A percentile compares a stretch with the other conserved stretches of the same genome.
Conservation (phyloP, 1,140 invertebrate species). For the Antheraea mylitta region DNA sequence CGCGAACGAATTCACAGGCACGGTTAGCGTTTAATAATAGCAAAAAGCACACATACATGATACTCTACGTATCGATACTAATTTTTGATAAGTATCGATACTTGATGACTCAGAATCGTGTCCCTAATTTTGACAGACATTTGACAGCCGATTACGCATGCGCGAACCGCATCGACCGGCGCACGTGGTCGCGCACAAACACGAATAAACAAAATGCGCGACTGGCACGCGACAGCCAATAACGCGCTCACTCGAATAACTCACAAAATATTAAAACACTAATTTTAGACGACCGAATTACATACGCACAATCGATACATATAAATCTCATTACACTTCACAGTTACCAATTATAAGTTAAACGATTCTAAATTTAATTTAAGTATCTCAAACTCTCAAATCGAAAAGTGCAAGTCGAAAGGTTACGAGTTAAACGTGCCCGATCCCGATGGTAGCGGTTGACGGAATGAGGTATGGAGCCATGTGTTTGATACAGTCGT, state of each 20-base stretch:
- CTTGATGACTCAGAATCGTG: neutral
- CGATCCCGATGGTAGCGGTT: conserved; percentile 31
- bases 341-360: neutral
- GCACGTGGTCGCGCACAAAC: conserved; percentile 53
- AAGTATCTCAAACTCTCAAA: neutral
- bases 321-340: neutral
- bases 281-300: neutral
- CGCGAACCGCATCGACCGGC: conserved; percentile 62
- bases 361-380: too few species aligned
- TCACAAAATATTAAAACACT: conserved; percentile 8
- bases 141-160: conserved; percentile 45
- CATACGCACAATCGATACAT: neutral
- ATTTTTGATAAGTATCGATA: neutral
- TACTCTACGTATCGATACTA: neutral
- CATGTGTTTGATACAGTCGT: conserved; percentile 34
- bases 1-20: too few species aligned
- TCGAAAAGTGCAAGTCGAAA: neutral
- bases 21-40: too few species aligned
- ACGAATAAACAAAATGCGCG: conserved; percentile 55
- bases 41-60: neutral
- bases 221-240: conserved; percentile 24
- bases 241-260: conserved; percentile 18
- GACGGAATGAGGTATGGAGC: conserved; percentile 40
- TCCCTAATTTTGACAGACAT: conserved; percentile 34
- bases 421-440: conserved; percentile 19